These are phyloP conservation scores for Dipus sagitta DNA, from an alignment of 2,797 vertebrate genomes.

Conservation along the genomic window DNA sequence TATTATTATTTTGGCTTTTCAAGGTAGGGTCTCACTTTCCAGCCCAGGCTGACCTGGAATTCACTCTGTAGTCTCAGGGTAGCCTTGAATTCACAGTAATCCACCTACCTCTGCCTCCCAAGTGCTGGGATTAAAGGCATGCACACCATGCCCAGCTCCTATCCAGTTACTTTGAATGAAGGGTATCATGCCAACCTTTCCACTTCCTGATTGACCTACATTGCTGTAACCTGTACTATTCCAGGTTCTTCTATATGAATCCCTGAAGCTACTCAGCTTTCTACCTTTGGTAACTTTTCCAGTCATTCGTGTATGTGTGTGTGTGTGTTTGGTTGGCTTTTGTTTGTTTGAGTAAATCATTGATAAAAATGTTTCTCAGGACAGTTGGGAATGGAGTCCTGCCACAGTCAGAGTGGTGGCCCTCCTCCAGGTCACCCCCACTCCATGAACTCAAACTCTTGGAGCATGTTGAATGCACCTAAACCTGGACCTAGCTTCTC, in stretches of 20 bases:
- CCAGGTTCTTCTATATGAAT: not conserved
- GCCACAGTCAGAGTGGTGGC: not conserved
- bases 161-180: not conserved
- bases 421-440: not conserved
- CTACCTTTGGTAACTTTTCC: not conserved
- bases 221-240: not conserved
- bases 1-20: too few relatives aligned
- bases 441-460: too few relatives aligned
- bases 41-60: too few relatives aligned
- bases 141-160: too few relatives aligned
- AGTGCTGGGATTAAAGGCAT: too few relatives aligned
- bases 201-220: fast-evolving
- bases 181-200: not conserved
- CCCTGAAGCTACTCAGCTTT: not conserved
- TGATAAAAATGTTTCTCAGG: not conserved
- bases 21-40: too few relatives aligned
- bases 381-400: not conserved
- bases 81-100: too few relatives aligned
- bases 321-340: too few relatives aligned
- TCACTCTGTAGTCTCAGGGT: too few relatives aligned
- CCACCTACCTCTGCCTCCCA: too few relatives aligned
- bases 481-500: not conserved
- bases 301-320: not conserved
- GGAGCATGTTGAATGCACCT: fast-evolving
- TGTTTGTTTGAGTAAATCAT: too few relatives aligned